Conservation (phyloP, 2,797 vertebrate species). For the Hydrolagus colliei region DNA sequence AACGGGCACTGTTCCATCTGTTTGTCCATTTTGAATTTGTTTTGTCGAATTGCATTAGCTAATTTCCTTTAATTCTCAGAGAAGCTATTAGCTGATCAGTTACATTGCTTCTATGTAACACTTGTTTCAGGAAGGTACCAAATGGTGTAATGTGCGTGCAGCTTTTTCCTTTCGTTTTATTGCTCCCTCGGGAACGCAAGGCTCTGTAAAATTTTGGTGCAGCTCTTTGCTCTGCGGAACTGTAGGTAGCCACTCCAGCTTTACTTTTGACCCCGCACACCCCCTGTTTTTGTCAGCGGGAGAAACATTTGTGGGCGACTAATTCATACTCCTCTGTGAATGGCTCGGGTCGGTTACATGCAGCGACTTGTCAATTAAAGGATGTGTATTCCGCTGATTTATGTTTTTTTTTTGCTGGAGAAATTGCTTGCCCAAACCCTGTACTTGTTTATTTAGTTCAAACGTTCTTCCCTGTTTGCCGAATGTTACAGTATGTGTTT, state of each 20-base stretch:
- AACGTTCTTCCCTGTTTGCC: too few relatives aligned
- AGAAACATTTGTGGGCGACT: not conserved
- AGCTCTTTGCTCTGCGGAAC: slow-evolving; percentile 5
- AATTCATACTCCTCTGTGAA: not conserved
- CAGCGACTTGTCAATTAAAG: not conserved
- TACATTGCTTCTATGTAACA: slow-evolving; percentile 38
- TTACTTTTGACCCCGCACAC: not conserved
- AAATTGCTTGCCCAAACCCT: too few relatives aligned
- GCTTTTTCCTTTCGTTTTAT: slow-evolving; percentile 34
- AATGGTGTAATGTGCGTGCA: slow-evolving; percentile 32
- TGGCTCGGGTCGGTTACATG: not conserved
- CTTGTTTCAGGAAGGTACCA: slow-evolving; percentile 38
- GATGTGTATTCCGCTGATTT: too few relatives aligned
- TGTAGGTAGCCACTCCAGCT: not conserved
- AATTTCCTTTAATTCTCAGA: slow-evolving; percentile 43
- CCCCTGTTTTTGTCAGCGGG: not conserved
- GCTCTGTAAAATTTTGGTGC: slow-evolving; percentile 5
- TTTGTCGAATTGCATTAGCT: slow-evolving; percentile 40
- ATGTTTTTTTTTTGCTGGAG: too few relatives aligned
- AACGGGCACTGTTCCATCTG: slow-evolving; percentile 36
- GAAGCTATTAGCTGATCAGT: slow-evolving; percentile 41
- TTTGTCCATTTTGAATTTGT: slow-evolving; percentile 35
- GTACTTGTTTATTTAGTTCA: too few relatives aligned
- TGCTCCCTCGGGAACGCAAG: slow-evolving; percentile 32
- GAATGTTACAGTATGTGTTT: too few relatives aligned